Conservation (phyloP, 2,113 vertebrate species). For the Tragulus kanchil region DNA sequence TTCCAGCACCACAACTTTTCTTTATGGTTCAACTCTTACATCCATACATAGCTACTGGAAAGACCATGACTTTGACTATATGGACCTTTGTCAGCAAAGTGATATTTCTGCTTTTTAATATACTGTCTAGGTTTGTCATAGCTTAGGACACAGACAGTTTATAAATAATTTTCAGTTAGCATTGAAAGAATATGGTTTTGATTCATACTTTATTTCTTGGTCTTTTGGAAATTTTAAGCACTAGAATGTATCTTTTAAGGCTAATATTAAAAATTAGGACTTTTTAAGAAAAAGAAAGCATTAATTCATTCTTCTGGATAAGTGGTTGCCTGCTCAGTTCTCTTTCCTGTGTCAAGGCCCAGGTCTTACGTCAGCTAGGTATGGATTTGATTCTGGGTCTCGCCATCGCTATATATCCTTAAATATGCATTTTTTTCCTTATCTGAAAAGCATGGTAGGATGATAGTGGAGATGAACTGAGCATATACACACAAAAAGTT, state of each 20-base stretch:
- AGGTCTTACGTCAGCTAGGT: not conserved
- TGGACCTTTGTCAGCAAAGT: not conserved
- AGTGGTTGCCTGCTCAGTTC: not conserved
- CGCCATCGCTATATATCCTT: not conserved
- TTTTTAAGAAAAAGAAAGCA: not conserved
- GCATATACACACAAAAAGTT: not conserved
- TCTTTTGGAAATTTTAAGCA: slow-evolving; percentile 40
- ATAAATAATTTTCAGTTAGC: slow-evolving; percentile 6
- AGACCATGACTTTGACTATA: not conserved
- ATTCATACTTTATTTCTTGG: not conserved
- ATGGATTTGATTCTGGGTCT: not conserved
- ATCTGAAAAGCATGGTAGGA: not conserved
- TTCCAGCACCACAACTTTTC: not conserved
- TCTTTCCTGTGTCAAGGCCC: not conserved
- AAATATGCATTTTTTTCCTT: not conserved
- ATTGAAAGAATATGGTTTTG: not conserved
- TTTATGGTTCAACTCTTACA: not conserved
- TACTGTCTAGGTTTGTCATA: not conserved
- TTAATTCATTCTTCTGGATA: not conserved
- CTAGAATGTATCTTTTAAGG: not conserved
- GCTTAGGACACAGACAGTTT: not conserved
- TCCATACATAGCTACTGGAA: not conserved
- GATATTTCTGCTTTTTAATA: not conserved
- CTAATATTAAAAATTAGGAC: not conserved
- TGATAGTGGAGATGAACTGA: not conserved